phyloP scores from a whole-genome alignment of 2,797 vertebrate species.

The Hydrocynus forskahlii region DNA sequence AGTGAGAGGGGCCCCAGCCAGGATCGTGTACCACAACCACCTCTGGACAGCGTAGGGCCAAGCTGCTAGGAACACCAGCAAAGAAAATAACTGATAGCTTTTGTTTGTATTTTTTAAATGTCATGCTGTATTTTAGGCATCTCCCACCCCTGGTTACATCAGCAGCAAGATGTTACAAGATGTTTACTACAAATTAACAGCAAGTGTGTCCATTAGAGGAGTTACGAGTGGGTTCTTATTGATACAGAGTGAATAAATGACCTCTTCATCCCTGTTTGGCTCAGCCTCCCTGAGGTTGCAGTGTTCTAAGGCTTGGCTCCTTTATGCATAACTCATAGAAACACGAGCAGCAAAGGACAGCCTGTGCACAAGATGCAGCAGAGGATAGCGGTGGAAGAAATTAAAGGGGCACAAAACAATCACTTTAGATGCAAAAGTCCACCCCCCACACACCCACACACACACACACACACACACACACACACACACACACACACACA shows the following conservation, averaged over 20 bases:
- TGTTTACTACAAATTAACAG: too few relatives aligned
- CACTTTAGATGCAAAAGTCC: slow-evolving; percentile 33
- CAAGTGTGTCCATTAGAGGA: not conserved
- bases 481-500: slow-evolving; percentile 6
- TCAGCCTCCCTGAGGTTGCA: not conserved
- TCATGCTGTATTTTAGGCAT: too few relatives aligned
- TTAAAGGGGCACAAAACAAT: slow-evolving; percentile 43
- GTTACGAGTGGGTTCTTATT: not conserved
- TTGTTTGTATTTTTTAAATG: too few relatives aligned
- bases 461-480: slow-evolving; percentile 15
- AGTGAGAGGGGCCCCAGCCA: too few relatives aligned
- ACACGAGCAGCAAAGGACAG: not conserved
- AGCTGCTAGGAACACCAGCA: too few relatives aligned
- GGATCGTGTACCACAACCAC: too few relatives aligned
- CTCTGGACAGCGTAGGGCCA: too few relatives aligned
- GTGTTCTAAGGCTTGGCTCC: not conserved
- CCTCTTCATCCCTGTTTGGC: slow-evolving; percentile 1
- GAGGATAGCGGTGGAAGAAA: slow-evolving; percentile 29
- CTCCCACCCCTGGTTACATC: not conserved
- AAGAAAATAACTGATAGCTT: too few relatives aligned
- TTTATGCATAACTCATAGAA: slow-evolving; percentile 1
- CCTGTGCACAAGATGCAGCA: slow-evolving; percentile 15
- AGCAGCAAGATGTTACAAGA: not conserved
- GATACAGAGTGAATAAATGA: not conserved
- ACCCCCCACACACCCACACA: not conserved